A percentile compares a stretch with the other conserved stretches of the same genome.
These are phyloP conservation scores for Cenopis cana DNA, from an alignment of 2,888 invertebrate genomes.

Conservation along the genomic window DNA sequence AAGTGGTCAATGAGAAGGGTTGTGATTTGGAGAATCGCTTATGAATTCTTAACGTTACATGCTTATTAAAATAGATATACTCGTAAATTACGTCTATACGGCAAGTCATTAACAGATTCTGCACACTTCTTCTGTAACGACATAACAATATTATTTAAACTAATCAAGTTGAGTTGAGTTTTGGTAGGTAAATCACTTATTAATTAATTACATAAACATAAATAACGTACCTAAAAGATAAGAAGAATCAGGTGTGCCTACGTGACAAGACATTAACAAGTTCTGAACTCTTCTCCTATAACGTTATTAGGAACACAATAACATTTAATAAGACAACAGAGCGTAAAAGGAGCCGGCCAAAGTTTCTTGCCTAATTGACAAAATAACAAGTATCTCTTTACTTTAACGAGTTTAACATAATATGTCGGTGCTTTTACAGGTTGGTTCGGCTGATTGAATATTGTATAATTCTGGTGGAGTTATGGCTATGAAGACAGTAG, in stretches of 20 bases:
- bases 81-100: too few species aligned
- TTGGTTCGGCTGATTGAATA: neutral
- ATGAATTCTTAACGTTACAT: too few species aligned
- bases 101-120: too few species aligned
- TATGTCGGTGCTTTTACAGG: neutral
- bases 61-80: too few species aligned
- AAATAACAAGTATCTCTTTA: conserved; percentile 15
- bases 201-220: too few species aligned
- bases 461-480: neutral
- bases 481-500: neutral
- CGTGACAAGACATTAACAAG: conserved; percentile 3
- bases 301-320: conserved; percentile 14
- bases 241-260: conserved; percentile 4
- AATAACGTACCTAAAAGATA: neutral
- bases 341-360: conserved; percentile 14
- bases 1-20: too few species aligned
- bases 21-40: too few species aligned
- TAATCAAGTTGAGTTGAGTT: too few species aligned
- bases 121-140: too few species aligned
- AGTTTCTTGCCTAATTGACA: conserved; percentile 26
- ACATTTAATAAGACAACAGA: conserved; percentile 23
- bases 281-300: neutral
- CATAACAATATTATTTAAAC: too few species aligned
- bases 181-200: too few species aligned
- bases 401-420: conserved; percentile 13